Evolutionary conservation across 2,888 invertebrate genomes (phyloP).

Genomic region (Lingula anatina): DNA sequence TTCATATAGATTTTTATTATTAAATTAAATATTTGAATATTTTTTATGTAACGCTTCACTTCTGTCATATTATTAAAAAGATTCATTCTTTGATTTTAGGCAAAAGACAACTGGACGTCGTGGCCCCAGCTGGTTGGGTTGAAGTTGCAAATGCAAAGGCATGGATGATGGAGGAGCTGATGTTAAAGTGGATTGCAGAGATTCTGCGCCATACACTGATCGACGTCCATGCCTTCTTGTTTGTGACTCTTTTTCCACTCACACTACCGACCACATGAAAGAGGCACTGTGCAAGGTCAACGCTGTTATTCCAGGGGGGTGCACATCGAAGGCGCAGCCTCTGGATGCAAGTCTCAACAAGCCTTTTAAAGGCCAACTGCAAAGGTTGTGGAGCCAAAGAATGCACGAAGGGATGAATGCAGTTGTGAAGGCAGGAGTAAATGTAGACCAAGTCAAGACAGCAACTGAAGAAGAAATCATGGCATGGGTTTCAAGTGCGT

Average conservation of each 20-base stretch:
- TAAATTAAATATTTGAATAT: too few species aligned
- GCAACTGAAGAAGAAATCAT: not conserved
- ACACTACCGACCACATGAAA: constrained; percentile 7
- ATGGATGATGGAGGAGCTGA: constrained; percentile 7
- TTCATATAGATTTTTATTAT: too few species aligned
- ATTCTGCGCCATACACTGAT: constrained; percentile 2
- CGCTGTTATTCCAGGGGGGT: constrained; percentile 7
- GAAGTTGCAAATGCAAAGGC: constrained; percentile 7
- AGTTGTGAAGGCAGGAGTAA: not conserved
- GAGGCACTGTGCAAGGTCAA: not conserved
- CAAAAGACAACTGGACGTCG: constrained; percentile 2
- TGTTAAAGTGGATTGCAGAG: constrained; percentile 7
- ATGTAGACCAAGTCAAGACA: not conserved
- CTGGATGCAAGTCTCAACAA: constrained; percentile 8
- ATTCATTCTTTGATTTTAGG: constrained; percentile 2
- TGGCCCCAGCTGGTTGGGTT: constrained; percentile 2
- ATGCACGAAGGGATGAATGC: too few species aligned
- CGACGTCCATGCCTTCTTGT: constrained; percentile 6
- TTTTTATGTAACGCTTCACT: too few species aligned
- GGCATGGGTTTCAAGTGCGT: not conserved
- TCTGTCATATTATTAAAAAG: too few species aligned
- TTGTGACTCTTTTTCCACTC: constrained; percentile 9
- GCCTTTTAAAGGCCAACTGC: constrained; percentile 11
- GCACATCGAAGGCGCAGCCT: constrained; percentile 9
- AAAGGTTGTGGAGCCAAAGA: constrained; percentile 10